Evolutionary conservation across 1,140 invertebrate genomes (phyloP).

Genomic region (Drosophila auraria): DNA sequence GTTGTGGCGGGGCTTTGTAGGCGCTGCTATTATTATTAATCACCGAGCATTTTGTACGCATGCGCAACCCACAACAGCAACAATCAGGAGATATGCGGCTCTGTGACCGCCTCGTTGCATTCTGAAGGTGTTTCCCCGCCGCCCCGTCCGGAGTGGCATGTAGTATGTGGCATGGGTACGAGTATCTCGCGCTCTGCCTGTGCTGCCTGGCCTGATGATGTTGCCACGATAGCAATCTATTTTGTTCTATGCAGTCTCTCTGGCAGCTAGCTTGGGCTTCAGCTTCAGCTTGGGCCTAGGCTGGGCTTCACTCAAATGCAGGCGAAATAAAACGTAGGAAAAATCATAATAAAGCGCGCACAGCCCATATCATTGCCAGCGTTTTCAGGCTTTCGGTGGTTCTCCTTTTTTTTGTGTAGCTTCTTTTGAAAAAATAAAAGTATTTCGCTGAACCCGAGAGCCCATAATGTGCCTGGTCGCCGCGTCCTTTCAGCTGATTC

Average conservation of each 20-base stretch:
- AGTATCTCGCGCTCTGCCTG: constrained; percentile 46
- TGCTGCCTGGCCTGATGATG: constrained; percentile 71
- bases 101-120: constrained; percentile 79
- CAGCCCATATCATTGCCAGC: constrained; percentile 71
- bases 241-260: constrained; percentile 78
- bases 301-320: constrained; percentile 35
- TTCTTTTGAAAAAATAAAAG: constrained; percentile 11
- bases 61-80: constrained; percentile 70
- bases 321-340: constrained; percentile 43
- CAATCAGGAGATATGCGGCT: constrained; percentile 62
- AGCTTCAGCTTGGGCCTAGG: constrained; percentile 5
- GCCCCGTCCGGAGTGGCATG: constrained; percentile 13
- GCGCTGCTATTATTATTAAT: constrained; percentile 84
- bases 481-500: constrained; percentile 80
- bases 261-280: constrained; percentile 40
- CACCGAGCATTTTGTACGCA: constrained; percentile 84
- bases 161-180: constrained; percentile 44
- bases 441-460: constrained; percentile 48
- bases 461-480: constrained; percentile 62
- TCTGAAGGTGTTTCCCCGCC: constrained; percentile 75
- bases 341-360: constrained; percentile 62
- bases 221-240: constrained; percentile 84
- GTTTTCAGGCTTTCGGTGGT: constrained; percentile 40
- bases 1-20: constrained; percentile 50
- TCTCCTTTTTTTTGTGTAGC: constrained; percentile 17